A percentile compares a stretch with the other conserved stretches of the same genome.
phyloP scores from a whole-genome alignment of 2,113 vertebrate species.

The Campylomormyrus numenius region DNA sequence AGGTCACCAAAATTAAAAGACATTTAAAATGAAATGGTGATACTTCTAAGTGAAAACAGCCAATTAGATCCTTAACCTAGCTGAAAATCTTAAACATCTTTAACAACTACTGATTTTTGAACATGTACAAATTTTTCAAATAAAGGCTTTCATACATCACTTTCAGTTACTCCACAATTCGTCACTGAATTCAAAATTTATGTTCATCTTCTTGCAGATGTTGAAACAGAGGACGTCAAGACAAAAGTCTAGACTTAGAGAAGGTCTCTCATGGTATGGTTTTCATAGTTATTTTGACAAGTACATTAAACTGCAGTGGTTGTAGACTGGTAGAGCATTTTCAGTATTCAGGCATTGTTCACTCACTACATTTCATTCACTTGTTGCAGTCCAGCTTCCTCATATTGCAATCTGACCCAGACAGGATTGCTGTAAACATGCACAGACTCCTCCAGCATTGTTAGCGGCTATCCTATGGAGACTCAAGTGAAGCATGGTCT shows the following conservation, averaged over 20 bases:
- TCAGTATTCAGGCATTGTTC: not conserved
- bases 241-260: not conserved
- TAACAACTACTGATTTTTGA: not conserved
- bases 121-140: not conserved
- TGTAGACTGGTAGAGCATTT: not conserved
- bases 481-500: not conserved
- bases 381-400: not conserved
- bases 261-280: not conserved
- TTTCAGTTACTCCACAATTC: not conserved
- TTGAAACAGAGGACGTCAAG: not conserved
- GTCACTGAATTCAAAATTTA: not conserved
- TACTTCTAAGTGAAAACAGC: not conserved
- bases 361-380: not conserved
- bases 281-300: not conserved
- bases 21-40: not conserved
- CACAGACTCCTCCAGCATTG: not conserved
- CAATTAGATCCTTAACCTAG: conserved; percentile 17
- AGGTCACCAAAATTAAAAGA: conserved; percentile 23
- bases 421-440: not conserved
- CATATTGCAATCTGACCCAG: not conserved
- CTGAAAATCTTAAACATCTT: conserved; percentile 13
- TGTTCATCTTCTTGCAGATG: not conserved
- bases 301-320: not conserved
- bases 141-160: not conserved
- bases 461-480: not conserved